Base-by-base conservation (phyloP, 2,888 invertebrate species). In the Sinelater perroti region DNA sequence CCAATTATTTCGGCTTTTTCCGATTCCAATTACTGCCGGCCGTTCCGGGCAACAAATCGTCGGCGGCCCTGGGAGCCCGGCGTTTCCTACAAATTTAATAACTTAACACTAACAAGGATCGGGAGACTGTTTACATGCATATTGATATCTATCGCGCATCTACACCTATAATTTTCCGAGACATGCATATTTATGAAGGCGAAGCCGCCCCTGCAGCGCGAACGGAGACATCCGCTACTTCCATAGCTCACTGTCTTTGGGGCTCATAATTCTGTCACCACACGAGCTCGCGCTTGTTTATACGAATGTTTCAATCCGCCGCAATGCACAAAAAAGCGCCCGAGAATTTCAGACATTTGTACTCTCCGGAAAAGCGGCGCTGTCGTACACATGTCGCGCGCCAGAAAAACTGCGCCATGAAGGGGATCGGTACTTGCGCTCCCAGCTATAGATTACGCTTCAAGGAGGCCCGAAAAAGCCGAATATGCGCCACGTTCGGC, bases 101-200 rank as follows among this genome's bases (percentile, higher is more conserved):
- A 76, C 68, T 76, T 74, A 74, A 67, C 67, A 70, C 66, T 68
- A 75, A 77, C 77, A 77, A 71, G 73, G 72, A 74, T 73, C 73
- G 73, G 10, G 74, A 72, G 72, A 74, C 76, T 77, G 77, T 77
- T 77, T 76, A 78, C 78, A 78, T 78, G 75, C 76, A 77, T 78
- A 78, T 78, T 77, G 77, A 77, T 77, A 77, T 77, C 77, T 76
- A 75, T 76, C 75, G 75, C 71, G 72, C 73, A 76, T 77, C 76
- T 76, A 75, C 75, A 76, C 74, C 72, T 74, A 77, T 76, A 76
- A 76, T 76, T 76, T 75, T 72, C 70, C 63, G 65, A 64, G 66
- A n/a, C 71, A 74, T 77, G 72, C 75, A 77, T 77, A 77, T 77
- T 77, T 77, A 77, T 77, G 75, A 75, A 73, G 70, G 56, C 61